Evolutionary conservation across 1,140 invertebrate genomes (phyloP).

Genomic region (Drosophila ironensis): DNA sequence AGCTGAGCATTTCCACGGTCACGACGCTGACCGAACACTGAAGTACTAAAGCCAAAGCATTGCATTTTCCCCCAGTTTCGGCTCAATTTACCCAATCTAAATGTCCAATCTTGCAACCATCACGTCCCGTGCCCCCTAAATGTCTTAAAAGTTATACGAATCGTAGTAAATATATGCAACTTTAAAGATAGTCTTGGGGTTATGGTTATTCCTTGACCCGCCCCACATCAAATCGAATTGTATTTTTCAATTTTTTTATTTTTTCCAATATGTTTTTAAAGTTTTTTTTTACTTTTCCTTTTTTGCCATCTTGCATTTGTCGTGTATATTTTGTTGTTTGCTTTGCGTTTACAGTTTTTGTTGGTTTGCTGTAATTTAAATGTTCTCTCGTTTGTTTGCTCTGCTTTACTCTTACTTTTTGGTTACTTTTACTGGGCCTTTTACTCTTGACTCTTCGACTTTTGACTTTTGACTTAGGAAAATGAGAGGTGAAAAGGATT

Average conservation of each 20-base stretch:
- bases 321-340: conserved; percentile 52
- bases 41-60: no score
- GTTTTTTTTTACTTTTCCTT: conserved; percentile 59
- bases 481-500: conserved; percentile 28
- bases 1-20: conserved; percentile 57
- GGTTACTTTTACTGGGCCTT: conserved; percentile 45
- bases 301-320: conserved; percentile 52
- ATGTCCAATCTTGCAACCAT: no score
- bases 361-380: conserved; percentile 70
- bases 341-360: conserved; percentile 56
- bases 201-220: no score
- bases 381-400: conserved; percentile 32
- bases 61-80: background rate
- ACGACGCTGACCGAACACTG: conserved; percentile 55
- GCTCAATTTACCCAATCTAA: no score
- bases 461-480: conserved; percentile 30
- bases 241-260: conserved; percentile 80
- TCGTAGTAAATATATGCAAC: background rate
- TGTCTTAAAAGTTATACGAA: background rate
- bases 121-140: no score
- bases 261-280: conserved; percentile 65
- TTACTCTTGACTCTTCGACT: no score
- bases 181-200: background rate
- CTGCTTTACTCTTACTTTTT: conserved; percentile 43
- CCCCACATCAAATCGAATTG: no score